These are phyloP conservation scores for Sebastes melanostomus DNA, from an alignment of 2,797 vertebrate genomes.

Conservation along the genomic window DNA sequence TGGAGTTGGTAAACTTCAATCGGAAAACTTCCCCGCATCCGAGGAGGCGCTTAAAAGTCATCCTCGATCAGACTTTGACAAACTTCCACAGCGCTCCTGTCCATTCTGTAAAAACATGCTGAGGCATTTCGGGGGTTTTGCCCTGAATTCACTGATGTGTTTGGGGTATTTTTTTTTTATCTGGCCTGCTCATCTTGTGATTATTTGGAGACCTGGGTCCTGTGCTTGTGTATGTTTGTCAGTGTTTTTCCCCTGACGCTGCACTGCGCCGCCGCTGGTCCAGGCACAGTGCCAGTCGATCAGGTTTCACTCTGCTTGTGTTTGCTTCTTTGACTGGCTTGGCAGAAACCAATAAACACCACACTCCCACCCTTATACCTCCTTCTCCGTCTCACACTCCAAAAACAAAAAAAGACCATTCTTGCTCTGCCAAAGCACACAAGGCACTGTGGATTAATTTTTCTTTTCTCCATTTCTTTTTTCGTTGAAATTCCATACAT, in stretches of 20 bases:
- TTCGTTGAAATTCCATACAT: conserved; percentile 71
- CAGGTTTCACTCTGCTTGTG: conserved; percentile 77
- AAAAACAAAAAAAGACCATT: conserved; percentile 23
- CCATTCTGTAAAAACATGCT: conserved; percentile 8
- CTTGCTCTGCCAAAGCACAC: conserved; percentile 59
- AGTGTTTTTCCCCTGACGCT: conserved; percentile 61
- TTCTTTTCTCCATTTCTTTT: conserved; percentile 5
- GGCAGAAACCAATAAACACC: conserved; percentile 83
- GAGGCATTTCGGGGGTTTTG: conserved; percentile 16
- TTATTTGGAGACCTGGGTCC: conserved; percentile 61
- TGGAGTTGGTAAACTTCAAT: conserved; percentile 71
- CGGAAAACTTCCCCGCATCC: conserved; percentile 53
- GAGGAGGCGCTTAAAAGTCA: conserved; percentile 51
- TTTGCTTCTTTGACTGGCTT: conserved; percentile 74
- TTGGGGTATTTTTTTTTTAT: conserved; percentile 20
- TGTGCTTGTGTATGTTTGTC: conserved; percentile 68
- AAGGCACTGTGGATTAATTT: conserved; percentile 35
- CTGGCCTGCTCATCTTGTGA: conserved; percentile 59
- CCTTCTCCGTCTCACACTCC: conserved; percentile 43
- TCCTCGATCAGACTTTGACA: conserved; percentile 32
- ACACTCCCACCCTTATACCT: conserved; percentile 64
- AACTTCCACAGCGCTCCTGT: not conserved
- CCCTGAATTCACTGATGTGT: conserved; percentile 10
- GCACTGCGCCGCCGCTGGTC: conserved; percentile 41
- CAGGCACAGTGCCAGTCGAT: conserved; percentile 72